A percentile compares a stretch with the other conserved stretches of the same genome.
phyloP scores from a whole-genome alignment of 2,113 vertebrate genomes.

The Camelus dromedarius region DNA sequence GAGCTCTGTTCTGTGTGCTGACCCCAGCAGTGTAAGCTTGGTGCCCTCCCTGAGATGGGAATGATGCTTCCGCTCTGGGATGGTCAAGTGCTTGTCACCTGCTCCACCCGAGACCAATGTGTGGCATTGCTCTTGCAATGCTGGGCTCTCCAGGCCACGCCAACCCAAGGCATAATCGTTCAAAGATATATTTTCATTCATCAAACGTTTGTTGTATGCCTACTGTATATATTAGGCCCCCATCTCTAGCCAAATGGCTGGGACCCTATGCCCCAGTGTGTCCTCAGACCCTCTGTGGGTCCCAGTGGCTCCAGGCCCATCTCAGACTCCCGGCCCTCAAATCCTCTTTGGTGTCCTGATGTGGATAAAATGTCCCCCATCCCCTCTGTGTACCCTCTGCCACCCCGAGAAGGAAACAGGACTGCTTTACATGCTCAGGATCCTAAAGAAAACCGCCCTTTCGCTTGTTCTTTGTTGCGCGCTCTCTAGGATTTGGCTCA shows the following conservation, averaged over 20 bases:
- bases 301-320: not conserved
- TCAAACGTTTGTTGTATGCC: not conserved
- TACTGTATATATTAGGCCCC: not conserved
- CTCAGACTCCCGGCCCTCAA: not conserved
- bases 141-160: not conserved
- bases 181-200: not conserved
- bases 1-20: not conserved
- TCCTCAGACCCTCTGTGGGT: not conserved
- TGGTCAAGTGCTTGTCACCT: not conserved
- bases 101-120: no score
- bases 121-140: not conserved
- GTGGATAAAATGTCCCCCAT: not conserved
- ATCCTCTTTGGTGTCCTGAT: not conserved
- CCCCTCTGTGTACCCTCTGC: no score
- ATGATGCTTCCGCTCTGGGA: not conserved
- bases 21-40: not conserved
- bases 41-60: not conserved
- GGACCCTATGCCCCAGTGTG: not conserved
- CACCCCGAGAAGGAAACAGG: no score
- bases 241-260: not conserved
- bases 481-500: not conserved
- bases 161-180: not conserved
- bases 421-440: not conserved
- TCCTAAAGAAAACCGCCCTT: not conserved
- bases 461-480: not conserved